Evolutionary conservation across 2,113 vertebrate genomes (phyloP).

Genomic region (Sminthopsis crassicaudata): DNA sequence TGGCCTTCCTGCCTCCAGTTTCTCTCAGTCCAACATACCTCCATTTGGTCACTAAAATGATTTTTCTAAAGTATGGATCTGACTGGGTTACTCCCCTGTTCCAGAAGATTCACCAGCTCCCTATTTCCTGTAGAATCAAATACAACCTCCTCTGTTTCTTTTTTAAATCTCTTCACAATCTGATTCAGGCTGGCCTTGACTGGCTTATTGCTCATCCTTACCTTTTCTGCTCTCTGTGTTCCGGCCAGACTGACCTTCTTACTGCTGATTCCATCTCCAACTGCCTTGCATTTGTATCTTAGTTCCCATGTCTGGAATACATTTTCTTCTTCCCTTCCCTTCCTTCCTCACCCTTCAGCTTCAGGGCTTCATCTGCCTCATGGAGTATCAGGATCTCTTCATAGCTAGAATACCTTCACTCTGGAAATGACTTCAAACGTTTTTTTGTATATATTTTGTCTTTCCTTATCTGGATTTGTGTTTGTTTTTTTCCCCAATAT

Average conservation of each 20-base stretch:
- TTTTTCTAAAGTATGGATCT: neutral
- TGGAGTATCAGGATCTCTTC: neutral
- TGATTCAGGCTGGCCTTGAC: neutral
- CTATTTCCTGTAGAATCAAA: neutral
- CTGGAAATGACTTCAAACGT: neutral
- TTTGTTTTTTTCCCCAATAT: neutral
- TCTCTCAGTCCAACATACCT: neutral
- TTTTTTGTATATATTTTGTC: neutral
- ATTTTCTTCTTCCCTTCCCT: neutral
- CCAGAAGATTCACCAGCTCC: neutral
- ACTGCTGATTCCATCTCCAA: neutral
- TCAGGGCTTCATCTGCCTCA: neutral
- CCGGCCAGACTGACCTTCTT: too few species aligned
- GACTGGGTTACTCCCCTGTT: neutral
- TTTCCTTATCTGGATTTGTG: neutral
- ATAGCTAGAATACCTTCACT: neutral
- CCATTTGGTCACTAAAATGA: neutral
- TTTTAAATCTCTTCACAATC: neutral
- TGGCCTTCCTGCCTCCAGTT: neutral
- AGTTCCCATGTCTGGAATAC: neutral
- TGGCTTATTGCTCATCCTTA: too few species aligned
- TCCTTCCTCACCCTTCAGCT: neutral
- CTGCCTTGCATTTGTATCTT: neutral
- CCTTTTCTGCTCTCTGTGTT: neutral
- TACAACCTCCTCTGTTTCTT: neutral